Conservation (phyloP, 2,888 invertebrate species). For the Nyleta sp. region DNA sequence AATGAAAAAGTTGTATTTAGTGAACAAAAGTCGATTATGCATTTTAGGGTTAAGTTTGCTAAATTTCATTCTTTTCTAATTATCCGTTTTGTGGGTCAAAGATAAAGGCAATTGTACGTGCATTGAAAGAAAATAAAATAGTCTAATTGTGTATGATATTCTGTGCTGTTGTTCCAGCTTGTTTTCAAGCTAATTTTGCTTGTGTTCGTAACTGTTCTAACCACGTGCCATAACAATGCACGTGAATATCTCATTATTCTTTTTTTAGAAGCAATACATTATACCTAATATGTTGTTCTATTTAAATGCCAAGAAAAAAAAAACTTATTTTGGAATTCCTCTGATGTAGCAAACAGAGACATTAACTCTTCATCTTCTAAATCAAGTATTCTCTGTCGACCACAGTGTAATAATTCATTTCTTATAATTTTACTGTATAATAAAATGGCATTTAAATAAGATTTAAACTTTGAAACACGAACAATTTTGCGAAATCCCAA, state of each 20-base stretch:
- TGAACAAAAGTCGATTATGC: not conserved
- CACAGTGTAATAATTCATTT: too few relatives aligned
- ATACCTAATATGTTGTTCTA: too few relatives aligned
- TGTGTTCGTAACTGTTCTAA: not conserved
- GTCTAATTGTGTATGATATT: not conserved
- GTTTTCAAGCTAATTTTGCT: conserved; percentile 1
- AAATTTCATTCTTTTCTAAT: too few relatives aligned
- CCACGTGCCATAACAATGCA: conserved; percentile 25
- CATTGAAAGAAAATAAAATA: not conserved
- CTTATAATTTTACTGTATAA: too few relatives aligned
- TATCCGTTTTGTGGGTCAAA: not conserved
- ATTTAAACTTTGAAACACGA: too few relatives aligned
- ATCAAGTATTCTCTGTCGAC: too few relatives aligned
- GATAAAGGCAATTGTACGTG: not conserved
- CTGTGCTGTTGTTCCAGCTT: conserved; percentile 20
- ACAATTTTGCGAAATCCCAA: too few relatives aligned
- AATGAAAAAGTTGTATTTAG: not conserved
- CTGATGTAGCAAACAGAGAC: too few relatives aligned
- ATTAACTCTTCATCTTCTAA: too few relatives aligned
- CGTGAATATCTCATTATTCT: not conserved
- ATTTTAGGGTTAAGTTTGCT: not conserved
- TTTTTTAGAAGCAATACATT: not conserved
- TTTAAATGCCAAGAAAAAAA: too few relatives aligned
- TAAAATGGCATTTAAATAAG: too few relatives aligned
- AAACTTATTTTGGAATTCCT: too few relatives aligned